phyloP scores from a whole-genome alignment of 1,140 invertebrate genomes.

The Drosophila pallidifrons region DNA sequence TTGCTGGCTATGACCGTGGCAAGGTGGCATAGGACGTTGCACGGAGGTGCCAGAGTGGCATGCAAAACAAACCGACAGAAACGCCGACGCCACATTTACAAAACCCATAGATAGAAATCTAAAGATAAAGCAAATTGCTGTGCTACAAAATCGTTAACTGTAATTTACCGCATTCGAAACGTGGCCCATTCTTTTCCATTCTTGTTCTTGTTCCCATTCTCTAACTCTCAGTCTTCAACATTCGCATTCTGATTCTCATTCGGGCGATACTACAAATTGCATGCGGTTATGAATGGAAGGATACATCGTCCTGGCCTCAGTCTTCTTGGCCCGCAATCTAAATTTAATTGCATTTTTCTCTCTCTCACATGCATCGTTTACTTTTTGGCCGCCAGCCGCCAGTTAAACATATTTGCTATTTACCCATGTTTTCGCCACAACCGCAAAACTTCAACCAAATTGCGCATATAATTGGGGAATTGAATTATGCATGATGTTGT shows the following conservation, averaged over 20 bases:
- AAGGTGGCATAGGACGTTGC: slow-evolving; percentile 5
- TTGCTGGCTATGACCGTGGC: slow-evolving; percentile 12
- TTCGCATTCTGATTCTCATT: slow-evolving; percentile 15
- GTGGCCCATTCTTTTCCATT: slow-evolving; percentile 54
- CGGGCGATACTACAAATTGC: slow-evolving; percentile 2
- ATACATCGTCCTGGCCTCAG: slow-evolving; percentile 6
- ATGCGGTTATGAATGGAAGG: slow-evolving; percentile 62
- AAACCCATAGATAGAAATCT: slow-evolving; percentile 78
- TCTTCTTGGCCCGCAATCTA: slow-evolving; percentile 33
- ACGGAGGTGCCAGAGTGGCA: slow-evolving; percentile 53
- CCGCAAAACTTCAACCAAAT: slow-evolving; percentile 35
- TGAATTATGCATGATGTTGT: slow-evolving; percentile 46
- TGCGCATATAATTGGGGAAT: slow-evolving; percentile 48
- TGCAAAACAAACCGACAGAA: slow-evolving; percentile 75
- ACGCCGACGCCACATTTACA: slow-evolving; percentile 77
- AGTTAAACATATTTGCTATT: slow-evolving; percentile 40
- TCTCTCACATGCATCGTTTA: slow-evolving; percentile 9
- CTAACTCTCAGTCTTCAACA: too few species aligned
- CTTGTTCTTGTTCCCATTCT: slow-evolving; percentile 9
- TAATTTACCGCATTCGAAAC: slow-evolving; percentile 80
- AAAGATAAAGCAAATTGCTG: slow-evolving; percentile 80
- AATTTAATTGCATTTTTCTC: slow-evolving; percentile 64
- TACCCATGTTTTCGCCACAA: background rate
- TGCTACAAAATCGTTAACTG: slow-evolving; percentile 83
- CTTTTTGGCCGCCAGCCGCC: slow-evolving; percentile 11